Evolutionary conservation across 2,888 invertebrate genomes (phyloP).

Genomic region (Coronaproctus castanopsis): DNA sequence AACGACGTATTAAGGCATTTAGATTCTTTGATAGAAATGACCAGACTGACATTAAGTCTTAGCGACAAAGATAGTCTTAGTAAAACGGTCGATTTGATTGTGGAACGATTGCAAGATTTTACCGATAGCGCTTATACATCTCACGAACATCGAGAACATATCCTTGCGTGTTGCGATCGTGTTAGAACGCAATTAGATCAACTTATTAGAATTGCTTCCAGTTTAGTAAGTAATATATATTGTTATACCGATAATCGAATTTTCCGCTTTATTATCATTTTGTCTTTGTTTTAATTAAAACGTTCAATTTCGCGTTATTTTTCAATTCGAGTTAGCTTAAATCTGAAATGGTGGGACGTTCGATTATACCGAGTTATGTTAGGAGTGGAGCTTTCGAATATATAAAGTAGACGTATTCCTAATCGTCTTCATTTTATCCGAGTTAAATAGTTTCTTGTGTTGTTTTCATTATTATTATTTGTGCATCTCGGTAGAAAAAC

Average conservation of each 20-base stretch:
- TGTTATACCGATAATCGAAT: neutral
- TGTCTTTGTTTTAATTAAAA: too few relatives aligned
- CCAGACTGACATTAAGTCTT: slow-evolving; percentile 25
- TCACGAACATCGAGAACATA: slow-evolving; percentile 89
- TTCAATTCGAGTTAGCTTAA: too few relatives aligned
- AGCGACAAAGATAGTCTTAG: slow-evolving; percentile 51
- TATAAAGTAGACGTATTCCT: too few relatives aligned
- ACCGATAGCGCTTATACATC: slow-evolving; percentile 98
- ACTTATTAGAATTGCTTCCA: slow-evolving; percentile 64
- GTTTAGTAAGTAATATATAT: slow-evolving; percentile 39
- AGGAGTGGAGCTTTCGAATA: too few relatives aligned
- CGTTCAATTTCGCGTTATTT: too few relatives aligned
- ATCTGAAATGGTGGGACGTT: too few relatives aligned
- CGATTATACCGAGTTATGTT: too few relatives aligned
- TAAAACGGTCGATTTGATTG: slow-evolving; percentile 66
- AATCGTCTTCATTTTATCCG: too few relatives aligned
- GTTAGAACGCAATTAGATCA: slow-evolving; percentile 80
- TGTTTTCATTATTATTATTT: too few relatives aligned
- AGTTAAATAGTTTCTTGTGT: too few relatives aligned
- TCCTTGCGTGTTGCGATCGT: slow-evolving; percentile 58
- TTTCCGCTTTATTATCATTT: too few relatives aligned
- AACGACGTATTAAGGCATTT: slow-evolving; percentile 64
- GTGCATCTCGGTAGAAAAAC: too few relatives aligned
- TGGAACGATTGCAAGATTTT: slow-evolving; percentile 93
- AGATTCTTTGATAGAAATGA: slow-evolving; percentile 68